Percentiles rank a stretch among this genome's conserved stretches.
Conservation (phyloP, 2,888 invertebrate genomes). For the Spilosoma lubricipeda region DNA sequence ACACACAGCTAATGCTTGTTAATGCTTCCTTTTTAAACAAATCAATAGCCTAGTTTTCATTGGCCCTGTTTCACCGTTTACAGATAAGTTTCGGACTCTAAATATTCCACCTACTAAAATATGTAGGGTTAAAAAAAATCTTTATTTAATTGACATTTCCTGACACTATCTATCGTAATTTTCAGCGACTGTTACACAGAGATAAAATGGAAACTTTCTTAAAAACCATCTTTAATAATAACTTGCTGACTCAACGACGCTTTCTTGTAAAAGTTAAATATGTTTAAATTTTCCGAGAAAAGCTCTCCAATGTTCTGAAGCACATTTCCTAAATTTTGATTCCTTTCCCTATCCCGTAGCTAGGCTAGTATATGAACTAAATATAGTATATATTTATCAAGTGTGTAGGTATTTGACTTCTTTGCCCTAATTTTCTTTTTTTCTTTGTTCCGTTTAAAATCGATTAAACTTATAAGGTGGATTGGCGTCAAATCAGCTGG, state of each 20-base stretch:
- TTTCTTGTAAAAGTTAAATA: neutral
- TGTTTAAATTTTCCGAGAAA: neutral
- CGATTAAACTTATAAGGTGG: neutral
- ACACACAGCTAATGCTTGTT: too few relatives aligned
- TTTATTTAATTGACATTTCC: neutral
- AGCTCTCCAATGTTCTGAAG: neutral
- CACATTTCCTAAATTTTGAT: neutral
- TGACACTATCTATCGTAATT: neutral
- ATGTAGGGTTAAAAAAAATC: neutral
- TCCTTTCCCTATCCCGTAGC: neutral
- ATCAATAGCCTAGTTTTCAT: too few relatives aligned
- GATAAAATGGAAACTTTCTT: neutral
- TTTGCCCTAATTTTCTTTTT: neutral
- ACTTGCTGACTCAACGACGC: neutral
- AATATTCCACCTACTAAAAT: neutral
- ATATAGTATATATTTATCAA: too few relatives aligned
- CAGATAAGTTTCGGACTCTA: neutral
- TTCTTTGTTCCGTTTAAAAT: neutral
- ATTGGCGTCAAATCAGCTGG: too few relatives aligned
- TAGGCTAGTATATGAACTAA: neutral
- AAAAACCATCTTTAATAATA: neutral
- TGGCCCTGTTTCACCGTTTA: too few relatives aligned
- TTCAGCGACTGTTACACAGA: neutral
- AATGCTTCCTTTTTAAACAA: too few relatives aligned
- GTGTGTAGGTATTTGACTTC: neutral